A percentile compares a stretch with the other conserved stretches of the same genome.
These are phyloP conservation scores for Opisthocomus hoazin DNA, from an alignment of 2,113 vertebrate species.

Conservation along the genomic window DNA sequence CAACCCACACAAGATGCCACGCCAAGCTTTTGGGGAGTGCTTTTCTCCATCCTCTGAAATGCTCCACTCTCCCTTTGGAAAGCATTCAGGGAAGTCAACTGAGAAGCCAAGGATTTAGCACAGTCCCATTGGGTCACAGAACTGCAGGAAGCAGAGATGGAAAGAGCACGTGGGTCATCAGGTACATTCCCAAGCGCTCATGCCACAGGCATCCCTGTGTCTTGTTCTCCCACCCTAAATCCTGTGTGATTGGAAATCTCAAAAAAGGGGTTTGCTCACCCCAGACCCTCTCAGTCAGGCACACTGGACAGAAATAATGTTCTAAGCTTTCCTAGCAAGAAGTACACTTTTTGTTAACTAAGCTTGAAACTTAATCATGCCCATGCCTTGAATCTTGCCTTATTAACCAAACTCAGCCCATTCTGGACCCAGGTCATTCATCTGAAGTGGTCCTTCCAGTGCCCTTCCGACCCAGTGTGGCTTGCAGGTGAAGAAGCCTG, in stretches of 20 bases:
- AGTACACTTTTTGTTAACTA: background rate
- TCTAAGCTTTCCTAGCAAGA: background rate
- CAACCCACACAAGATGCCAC: background rate
- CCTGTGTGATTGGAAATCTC: background rate
- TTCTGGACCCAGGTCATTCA: background rate
- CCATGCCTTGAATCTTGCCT: slow-evolving; percentile 40
- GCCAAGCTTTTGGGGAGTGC: background rate
- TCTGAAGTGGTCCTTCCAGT: background rate
- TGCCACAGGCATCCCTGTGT: background rate
- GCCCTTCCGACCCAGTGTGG: fast-evolving
- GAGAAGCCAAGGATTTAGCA: background rate
- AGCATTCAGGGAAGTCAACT: background rate
- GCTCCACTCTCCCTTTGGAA: background rate
- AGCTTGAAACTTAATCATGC: background rate
- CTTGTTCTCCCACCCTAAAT: background rate
- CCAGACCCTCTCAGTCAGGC: fast-evolving
- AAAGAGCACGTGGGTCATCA: background rate
- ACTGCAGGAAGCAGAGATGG: background rate
- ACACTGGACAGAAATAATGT: background rate
- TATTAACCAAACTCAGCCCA: background rate
- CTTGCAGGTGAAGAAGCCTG: background rate
- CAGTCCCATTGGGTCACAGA: background rate
- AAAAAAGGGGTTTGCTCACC: background rate
- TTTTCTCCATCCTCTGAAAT: background rate
- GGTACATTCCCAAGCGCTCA: background rate